A percentile compares a stretch with the other conserved stretches of the same genome.
These are phyloP conservation scores for Acrocyrtus sp. DNA, from an alignment of 2,888 invertebrate species.

Conservation along the genomic window DNA sequence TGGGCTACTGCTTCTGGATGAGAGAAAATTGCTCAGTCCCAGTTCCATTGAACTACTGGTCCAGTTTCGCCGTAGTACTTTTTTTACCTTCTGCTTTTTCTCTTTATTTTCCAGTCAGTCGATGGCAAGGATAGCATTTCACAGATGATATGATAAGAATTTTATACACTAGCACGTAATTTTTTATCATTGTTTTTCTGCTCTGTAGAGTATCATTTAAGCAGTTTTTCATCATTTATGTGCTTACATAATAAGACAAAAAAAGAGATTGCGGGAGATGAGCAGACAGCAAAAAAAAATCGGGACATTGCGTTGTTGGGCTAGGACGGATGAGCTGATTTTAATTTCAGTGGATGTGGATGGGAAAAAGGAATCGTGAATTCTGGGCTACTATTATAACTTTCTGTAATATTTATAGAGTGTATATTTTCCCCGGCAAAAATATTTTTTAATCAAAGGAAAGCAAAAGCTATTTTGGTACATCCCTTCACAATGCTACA, in stretches of 20 bases:
- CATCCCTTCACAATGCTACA: neutral
- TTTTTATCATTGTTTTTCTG: neutral
- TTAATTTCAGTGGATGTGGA: no score
- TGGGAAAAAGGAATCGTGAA: no score
- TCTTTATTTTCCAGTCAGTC: no score
- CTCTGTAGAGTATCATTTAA: neutral
- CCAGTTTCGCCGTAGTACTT: conserved; percentile 14
- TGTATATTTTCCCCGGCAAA: neutral
- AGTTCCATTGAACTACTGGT: conserved; percentile 35
- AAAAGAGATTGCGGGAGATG: neutral
- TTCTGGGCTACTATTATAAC: no score
- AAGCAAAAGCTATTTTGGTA: neutral
- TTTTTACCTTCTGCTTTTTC: no score
- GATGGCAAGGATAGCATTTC: conserved; percentile 2
- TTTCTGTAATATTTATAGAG: no score
- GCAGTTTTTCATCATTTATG: neutral
- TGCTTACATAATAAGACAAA: neutral
- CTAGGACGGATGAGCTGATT: neutral
- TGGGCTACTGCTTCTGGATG: no score
- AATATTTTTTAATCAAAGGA: neutral
- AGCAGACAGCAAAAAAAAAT: neutral
- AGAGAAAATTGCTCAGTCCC: conserved; percentile 4
- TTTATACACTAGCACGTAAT: neutral
- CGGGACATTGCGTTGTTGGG: neutral
- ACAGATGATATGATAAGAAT: conserved; percentile 17